Evolutionary conservation across 2,888 invertebrate genomes (phyloP), one percentile per base, ranked within the genome.

Genomic region (Osedax fenrisi): DNA sequence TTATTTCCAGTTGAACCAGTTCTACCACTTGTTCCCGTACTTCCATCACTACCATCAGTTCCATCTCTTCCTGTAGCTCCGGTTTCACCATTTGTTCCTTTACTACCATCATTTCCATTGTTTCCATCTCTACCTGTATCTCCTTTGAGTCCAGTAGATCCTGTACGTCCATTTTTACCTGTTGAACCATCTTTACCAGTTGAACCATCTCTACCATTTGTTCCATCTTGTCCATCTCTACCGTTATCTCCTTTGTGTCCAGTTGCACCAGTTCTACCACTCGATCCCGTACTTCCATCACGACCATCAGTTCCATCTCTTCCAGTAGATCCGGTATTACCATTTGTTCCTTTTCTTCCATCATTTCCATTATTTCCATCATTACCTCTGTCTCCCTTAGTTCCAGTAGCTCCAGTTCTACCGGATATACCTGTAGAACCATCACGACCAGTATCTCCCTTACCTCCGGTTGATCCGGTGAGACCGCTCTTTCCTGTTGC

Each of bases 381-480:
- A 2, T 26, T 3, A 24, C 76, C 76, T 17, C 27, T 74, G 17
- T 67, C 66, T 27, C 77, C 77, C 23, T 73, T 41, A 10, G 13
- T 26, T 26, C 77, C 77, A 69, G 61, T 61, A 10, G 74, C 1
- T 26, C 76, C 76, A 61, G 71, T 59, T 21, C 26, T 17, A 26
- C 76, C 76, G 61, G 70, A 27, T 21, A 41, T 22, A n/a, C 76
- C 76, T 26, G 73, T 62, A 26, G 27, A 24, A 17, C 75, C 75
- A 27, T n/a, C n/a, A 2, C 21, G 25, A 21, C 76, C 76, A 2
- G 17, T 56, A 61, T n/a, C 2, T 3, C 76, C 76, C 1, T 71
- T 76, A n/a, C 71, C 61, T 71, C 76, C 76, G 66, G 76, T 76
- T 61, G 27, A 27, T n/a, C 76, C 76, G 61, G 41, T 24, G 24